Evolutionary conservation across 2,113 vertebrate species (phyloP), one percentile per base, ranked within the genome.

Genomic region (Hymenochirus boettgeri): DNA sequence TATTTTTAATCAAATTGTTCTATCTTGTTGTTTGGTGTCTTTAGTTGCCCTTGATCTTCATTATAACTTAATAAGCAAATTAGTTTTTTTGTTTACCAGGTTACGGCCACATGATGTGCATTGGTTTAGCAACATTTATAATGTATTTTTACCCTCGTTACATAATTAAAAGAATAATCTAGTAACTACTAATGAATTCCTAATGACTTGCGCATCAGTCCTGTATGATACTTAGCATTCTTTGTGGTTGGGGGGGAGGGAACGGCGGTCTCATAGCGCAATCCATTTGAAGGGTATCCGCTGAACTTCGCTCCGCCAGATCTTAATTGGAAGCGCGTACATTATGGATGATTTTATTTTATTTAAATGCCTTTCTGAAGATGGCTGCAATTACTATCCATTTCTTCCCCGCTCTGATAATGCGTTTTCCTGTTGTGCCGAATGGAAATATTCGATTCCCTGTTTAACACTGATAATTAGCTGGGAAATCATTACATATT

Each of bases 381-480:
- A 74, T 61, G 58, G 57, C 65, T 75, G 70, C 0, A 72, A 18
- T 73, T 61, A 23, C 18, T 65, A 33, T 24, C 25, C 57, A 33
- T 13, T 65, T 72, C 74, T 74, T 75, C 66, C 56, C 67, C 45
- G 6, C 50, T 19, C 48, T 69, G 70, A 74, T 64, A 69, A 73
- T 61, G 61, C 25, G 7, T 73, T 76, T 75, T 70, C 73, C 73
- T 24, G 3, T 26, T 63, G 67, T 74, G 53, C 67, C 53, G 61
- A 52, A 76, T 74, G 67, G 65, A 78, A 81, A 67, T 72, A 45
- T 69, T 77, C 67, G 46, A 65, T 57, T 59, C 72, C 57, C 71
- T 27, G 71, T 75, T 79, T 73, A 69, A 71, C 72, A 75, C 66
- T 31, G 39, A 73, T 82, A 76, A 84, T 85, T 83, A 82, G 71